phyloP scores from a whole-genome alignment of 2,113 vertebrate genomes.

The Forbesichthys agassizii region DNA sequence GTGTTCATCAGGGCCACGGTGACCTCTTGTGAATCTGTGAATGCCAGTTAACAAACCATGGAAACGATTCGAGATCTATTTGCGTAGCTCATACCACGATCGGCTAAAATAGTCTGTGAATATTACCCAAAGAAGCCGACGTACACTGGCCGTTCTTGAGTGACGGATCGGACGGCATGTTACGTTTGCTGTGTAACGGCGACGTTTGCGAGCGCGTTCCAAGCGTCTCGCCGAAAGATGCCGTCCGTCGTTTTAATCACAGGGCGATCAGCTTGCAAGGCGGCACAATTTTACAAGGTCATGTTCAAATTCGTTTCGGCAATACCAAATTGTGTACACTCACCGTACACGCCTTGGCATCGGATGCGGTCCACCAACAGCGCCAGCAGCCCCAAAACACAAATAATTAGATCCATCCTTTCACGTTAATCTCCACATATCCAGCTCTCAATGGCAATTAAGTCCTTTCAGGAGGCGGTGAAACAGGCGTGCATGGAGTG shows the following conservation, averaged over 20 bases:
- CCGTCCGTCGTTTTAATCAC: background rate
- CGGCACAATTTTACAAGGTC: conserved; percentile 72
- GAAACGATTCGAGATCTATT: no score
- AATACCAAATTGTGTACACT: conserved; percentile 63
- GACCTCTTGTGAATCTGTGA: no score
- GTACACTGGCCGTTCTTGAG: no score
- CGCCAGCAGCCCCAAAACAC: conserved; percentile 85
- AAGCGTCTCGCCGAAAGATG: no score
- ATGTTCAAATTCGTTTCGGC: conserved; percentile 47
- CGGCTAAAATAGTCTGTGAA: no score
- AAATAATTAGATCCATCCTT: conserved; percentile 90
- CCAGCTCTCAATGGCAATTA: conserved; percentile 75
- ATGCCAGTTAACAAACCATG: no score
- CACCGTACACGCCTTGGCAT: conserved; percentile 93
- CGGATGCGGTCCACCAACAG: conserved; percentile 84
- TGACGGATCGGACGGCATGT: no score
- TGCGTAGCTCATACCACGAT: no score
- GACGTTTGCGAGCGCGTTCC: no score
- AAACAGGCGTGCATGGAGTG: conserved; percentile 53
- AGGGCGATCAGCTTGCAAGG: background rate
- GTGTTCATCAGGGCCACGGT: no score
- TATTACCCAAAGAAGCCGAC: no score
- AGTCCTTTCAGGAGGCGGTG: conserved; percentile 62
- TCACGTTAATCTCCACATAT: conserved; percentile 88
- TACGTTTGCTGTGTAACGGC: no score